Evolutionary conservation across 37 sponge, comb jelly and placozoan species (phyloP).

Genomic region (Petrosia ficiformis): DNA sequence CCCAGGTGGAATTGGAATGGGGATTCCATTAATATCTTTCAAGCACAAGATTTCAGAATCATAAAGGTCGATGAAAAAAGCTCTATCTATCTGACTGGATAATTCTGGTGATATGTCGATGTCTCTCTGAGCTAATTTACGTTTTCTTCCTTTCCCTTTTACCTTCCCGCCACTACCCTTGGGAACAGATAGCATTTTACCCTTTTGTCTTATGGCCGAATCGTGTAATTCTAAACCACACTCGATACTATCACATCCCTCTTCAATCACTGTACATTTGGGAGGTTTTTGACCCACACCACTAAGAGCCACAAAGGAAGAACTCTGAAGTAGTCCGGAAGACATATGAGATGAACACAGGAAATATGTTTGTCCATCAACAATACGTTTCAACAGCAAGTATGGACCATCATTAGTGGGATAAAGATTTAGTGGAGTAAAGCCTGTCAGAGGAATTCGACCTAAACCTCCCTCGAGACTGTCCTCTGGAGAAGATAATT

Average conservation of each 20-base stretch:
- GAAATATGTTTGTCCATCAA: constrained; percentile 53
- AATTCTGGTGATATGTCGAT: neutral
- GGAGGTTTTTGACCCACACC: neutral
- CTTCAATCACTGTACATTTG: constrained; percentile 50
- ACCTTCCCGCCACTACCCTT: neutral
- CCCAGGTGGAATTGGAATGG: constrained; percentile 35
- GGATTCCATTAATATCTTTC: constrained; percentile 32
- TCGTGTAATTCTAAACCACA: constrained; percentile 16
- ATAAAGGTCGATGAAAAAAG: neutral
- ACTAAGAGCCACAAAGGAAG: constrained; percentile 56
- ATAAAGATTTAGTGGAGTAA: constrained; percentile 25
- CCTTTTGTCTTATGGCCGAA: neutral
- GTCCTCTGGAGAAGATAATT: neutral
- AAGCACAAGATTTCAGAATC: constrained; percentile 21
- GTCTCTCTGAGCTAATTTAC: neutral
- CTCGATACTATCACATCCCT: constrained; percentile 33
- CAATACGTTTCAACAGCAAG: constrained; percentile 56
- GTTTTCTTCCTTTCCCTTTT: too few species aligned
- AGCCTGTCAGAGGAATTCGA: constrained; percentile 22
- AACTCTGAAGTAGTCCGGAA: constrained; percentile 5
- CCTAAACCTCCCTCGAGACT: neutral
- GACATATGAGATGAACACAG: constrained; percentile 33
- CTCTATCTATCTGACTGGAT: neutral
- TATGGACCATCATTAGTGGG: constrained; percentile 48
- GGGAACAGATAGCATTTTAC: too few species aligned